Percentiles rank a stretch among this genome's conserved stretches.
phyloP scores from a whole-genome alignment of 1,140 invertebrate genomes.

The Pogonus chalceus region DNA sequence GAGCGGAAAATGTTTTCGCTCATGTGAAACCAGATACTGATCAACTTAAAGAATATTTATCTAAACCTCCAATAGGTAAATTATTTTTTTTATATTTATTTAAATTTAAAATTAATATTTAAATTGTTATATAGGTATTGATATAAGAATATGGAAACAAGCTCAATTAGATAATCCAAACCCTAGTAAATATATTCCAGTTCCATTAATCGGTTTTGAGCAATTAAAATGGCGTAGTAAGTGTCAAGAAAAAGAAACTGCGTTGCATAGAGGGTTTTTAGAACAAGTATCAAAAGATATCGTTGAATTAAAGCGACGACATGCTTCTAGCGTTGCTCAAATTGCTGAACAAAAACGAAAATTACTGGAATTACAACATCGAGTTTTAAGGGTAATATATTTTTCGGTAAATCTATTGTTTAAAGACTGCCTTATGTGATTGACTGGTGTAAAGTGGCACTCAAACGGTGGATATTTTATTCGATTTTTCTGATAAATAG shows the following conservation, averaged over 20 bases:
- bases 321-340: constrained; percentile 58
- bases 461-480: no score
- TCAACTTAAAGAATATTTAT: constrained; percentile 80
- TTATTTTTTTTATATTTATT: constrained; percentile 7
- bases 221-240: constrained; percentile 75
- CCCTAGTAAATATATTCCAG: constrained; percentile 76
- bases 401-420: no score
- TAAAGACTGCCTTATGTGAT: no score
- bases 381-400: constrained; percentile 56
- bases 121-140: constrained; percentile 54
- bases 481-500: no score
- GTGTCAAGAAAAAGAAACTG: constrained; percentile 70
- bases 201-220: constrained; percentile 84
- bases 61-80: constrained; percentile 67
- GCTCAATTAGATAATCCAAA: constrained; percentile 90
- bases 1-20: constrained; percentile 42
- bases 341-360: constrained; percentile 65
- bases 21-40: constrained; percentile 56
- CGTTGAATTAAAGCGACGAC: constrained; percentile 58
- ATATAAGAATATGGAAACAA: constrained; percentile 74
- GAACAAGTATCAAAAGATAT: constrained; percentile 67
- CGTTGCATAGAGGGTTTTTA: constrained; percentile 65
- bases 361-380: constrained; percentile 63
- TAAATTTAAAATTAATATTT: not conserved
- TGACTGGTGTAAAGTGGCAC: no score